phyloP scores from a whole-genome alignment of 2,113 vertebrate species.

The Collichthys lucidus region DNA sequence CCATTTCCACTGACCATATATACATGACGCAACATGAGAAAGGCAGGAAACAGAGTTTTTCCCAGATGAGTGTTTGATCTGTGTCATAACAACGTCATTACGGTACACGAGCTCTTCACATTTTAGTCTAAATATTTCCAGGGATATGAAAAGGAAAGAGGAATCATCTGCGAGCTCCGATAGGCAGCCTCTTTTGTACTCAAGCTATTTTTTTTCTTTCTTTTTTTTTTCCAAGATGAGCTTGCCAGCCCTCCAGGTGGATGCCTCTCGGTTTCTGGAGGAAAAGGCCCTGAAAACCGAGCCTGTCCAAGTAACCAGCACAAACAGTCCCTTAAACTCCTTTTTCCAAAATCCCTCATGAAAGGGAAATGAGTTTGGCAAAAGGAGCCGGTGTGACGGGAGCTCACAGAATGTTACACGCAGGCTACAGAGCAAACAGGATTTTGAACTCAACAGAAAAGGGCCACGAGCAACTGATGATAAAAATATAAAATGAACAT shows the following conservation, averaged over 20 bases:
- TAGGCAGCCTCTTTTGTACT: slow-evolving; percentile 27
- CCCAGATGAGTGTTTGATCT: slow-evolving; percentile 11
- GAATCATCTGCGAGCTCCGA: slow-evolving; percentile 43
- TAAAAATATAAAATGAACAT: slow-evolving; percentile 47
- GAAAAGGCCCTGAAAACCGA: slow-evolving; percentile 66
- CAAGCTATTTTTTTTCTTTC: slow-evolving; percentile 43
- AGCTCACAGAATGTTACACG: slow-evolving; percentile 75
- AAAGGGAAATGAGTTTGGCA: slow-evolving; percentile 79
- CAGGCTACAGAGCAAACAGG: slow-evolving; percentile 74
- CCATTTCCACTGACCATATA: slow-evolving; percentile 20
- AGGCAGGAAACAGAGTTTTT: not conserved
- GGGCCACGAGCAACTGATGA: slow-evolving; percentile 46
- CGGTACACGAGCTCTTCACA: slow-evolving; percentile 13
- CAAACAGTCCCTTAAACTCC: slow-evolving; percentile 70
- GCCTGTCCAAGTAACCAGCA: slow-evolving; percentile 72
- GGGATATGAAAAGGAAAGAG: slow-evolving; percentile 27
- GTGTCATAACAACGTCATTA: slow-evolving; percentile 31
- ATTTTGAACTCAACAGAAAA: slow-evolving; percentile 65
- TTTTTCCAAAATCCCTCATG: slow-evolving; percentile 73
- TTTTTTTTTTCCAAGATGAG: slow-evolving; percentile 13
- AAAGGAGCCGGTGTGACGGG: slow-evolving; percentile 72
- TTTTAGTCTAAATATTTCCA: slow-evolving; percentile 12
- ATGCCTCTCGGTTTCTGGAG: slow-evolving; percentile 66
- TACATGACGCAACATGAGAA: slow-evolving; percentile 9
- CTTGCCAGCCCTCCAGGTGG: slow-evolving; percentile 68